Percentiles rank a stretch among this genome's conserved stretches.
phyloP scores from a whole-genome alignment of 2,888 invertebrate species.

The Epistrophe eligans region DNA sequence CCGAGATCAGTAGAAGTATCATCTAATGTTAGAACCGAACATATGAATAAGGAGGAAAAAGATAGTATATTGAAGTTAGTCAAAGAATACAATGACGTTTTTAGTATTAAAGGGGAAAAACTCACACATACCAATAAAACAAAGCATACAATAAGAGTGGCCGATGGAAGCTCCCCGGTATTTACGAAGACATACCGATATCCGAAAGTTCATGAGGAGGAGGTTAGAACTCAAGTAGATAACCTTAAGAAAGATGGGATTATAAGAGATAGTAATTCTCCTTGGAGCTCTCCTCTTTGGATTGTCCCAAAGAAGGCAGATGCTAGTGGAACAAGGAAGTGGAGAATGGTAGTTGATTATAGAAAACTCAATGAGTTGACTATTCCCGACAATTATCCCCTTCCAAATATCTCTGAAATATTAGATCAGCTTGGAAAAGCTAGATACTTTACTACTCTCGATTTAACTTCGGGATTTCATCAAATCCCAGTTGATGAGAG shows the following conservation, averaged over 20 bases:
- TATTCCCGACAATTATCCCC: constrained; percentile 31
- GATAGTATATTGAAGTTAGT: too few relatives aligned
- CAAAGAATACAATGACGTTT: too few relatives aligned
- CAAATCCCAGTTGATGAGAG: too few relatives aligned
- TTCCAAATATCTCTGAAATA: constrained; percentile 31
- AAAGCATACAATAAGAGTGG: too few relatives aligned
- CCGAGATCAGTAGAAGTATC: too few relatives aligned
- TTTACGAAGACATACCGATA: constrained; percentile 3
- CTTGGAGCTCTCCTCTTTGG: not conserved
- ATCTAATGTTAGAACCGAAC: too few relatives aligned
- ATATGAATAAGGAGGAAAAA: too few relatives aligned
- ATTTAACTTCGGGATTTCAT: too few relatives aligned
- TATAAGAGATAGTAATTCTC: not conserved
- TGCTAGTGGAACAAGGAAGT: too few relatives aligned
- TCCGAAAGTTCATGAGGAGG: not conserved
- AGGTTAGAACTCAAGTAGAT: not conserved
- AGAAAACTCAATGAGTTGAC: constrained; percentile 41
- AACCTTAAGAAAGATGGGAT: not conserved
- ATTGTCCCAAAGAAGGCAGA: not conserved
- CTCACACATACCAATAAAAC: too few relatives aligned
- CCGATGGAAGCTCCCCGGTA: not conserved
- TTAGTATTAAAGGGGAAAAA: too few relatives aligned
- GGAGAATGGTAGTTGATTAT: constrained; percentile 37
- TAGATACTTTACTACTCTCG: too few relatives aligned
- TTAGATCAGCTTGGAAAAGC: constrained; percentile 38